These are phyloP conservation scores for Cygnus buccinator DNA, from an alignment of 2,113 vertebrate genomes.

Conservation along the genomic window DNA sequence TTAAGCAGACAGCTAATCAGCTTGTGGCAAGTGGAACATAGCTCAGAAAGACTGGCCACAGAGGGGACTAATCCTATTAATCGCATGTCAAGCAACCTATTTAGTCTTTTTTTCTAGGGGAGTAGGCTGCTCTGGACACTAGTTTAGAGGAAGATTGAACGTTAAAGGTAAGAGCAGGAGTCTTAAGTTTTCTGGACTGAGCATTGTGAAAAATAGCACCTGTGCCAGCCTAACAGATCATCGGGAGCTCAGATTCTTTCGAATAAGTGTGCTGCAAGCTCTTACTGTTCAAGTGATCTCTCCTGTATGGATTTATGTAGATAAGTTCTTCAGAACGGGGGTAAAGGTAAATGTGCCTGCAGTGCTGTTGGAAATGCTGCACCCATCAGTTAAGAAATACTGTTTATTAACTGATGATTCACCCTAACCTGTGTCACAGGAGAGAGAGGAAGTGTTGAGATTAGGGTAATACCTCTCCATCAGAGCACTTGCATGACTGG, in stretches of 20 bases:
- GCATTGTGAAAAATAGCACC: background rate
- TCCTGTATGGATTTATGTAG: background rate
- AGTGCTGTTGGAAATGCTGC: constrained; percentile 18
- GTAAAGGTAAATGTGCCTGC: background rate
- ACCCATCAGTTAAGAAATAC: constrained; percentile 31
- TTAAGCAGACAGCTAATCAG: constrained; percentile 20
- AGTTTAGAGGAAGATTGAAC: constrained; percentile 37
- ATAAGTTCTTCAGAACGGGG: background rate
- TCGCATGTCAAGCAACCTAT: background rate
- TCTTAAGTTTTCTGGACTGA: background rate
- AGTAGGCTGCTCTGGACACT: constrained; percentile 17
- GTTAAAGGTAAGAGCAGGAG: constrained; percentile 33
- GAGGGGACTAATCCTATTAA: background rate
- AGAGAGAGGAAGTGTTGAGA: constrained; percentile 10
- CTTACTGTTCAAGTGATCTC: background rate
- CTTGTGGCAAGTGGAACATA: background rate
- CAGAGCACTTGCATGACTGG: background rate
- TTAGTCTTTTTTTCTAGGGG: background rate
- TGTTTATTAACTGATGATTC: constrained; percentile 59
- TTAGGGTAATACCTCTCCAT: background rate
- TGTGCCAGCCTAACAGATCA: background rate
- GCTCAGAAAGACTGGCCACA: constrained; percentile 17
- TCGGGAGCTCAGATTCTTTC: background rate
- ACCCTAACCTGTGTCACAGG: background rate
- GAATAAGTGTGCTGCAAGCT: background rate